Conservation (phyloP, 1,140 invertebrate species). For the Halictus rubicundus region DNA sequence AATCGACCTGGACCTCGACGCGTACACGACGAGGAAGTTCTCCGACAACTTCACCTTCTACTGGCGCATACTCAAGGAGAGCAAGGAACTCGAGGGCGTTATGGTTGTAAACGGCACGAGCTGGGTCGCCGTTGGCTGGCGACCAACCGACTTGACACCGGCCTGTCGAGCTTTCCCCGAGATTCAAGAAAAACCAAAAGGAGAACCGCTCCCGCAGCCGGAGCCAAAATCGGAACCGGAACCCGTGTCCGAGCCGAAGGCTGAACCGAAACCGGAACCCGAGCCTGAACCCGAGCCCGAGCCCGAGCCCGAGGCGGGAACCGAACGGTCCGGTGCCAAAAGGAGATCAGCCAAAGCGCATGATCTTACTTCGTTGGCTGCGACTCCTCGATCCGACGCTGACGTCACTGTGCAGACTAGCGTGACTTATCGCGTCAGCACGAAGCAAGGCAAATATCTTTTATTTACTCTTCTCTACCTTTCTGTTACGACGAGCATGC, state of each 20-base stretch:
- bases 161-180: slow-evolving; percentile 89
- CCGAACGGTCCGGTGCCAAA: slow-evolving; percentile 72
- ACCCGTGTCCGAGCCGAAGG: slow-evolving; percentile 70
- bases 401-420: slow-evolving; percentile 87
- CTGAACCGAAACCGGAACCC: slow-evolving; percentile 67
- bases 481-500: background rate
- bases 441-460: slow-evolving; percentile 79
- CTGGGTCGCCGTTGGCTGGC: slow-evolving; percentile 93
- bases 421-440: slow-evolving; percentile 87
- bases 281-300: slow-evolving; percentile 64
- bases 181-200: slow-evolving; percentile 78
- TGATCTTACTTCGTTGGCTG: slow-evolving; percentile 46
- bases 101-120: slow-evolving; percentile 91
- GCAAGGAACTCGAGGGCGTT: slow-evolving; percentile 91
- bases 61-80: slow-evolving; percentile 90
- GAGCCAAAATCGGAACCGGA: slow-evolving; percentile 73
- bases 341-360: slow-evolving; percentile 75
- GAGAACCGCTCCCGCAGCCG: slow-evolving; percentile 74
- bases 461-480: background rate
- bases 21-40: slow-evolving; percentile 87
- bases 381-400: slow-evolving; percentile 65
- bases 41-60: slow-evolving; percentile 88
- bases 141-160: slow-evolving; percentile 86
- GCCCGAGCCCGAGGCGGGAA: slow-evolving; percentile 68
- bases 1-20: slow-evolving; percentile 84